Conservation (phyloP, 2,888 invertebrate genomes). For the Reticulitermes lucifugus region DNA sequence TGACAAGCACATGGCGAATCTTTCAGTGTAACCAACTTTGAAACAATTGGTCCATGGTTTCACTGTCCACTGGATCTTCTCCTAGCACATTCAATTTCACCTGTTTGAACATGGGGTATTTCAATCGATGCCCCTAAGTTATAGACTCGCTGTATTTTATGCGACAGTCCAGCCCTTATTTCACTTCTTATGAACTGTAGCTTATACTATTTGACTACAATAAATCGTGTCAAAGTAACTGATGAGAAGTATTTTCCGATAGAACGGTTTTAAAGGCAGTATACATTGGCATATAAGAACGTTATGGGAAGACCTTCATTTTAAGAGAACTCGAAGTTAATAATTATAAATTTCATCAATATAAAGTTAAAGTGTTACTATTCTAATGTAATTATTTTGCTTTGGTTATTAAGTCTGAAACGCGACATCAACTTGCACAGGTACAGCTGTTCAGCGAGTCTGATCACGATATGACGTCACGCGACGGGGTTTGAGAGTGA, state of each 20-base stretch:
- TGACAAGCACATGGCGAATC: too few species aligned
- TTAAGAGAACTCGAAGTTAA: not conserved
- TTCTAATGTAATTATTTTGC: not conserved
- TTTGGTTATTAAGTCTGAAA: not conserved
- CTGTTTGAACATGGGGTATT: not conserved
- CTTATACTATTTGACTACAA: too few species aligned
- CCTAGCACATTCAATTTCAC: not conserved
- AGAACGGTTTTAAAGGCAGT: too few species aligned
- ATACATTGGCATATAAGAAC: too few species aligned
- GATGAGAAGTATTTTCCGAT: too few species aligned
- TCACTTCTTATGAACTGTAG: too few species aligned
- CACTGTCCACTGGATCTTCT: not conserved
- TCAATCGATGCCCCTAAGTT: not conserved
- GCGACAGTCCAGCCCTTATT: too few species aligned
- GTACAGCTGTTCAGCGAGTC: slow-evolving; percentile 64
- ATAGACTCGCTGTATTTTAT: slow-evolving; percentile 8
- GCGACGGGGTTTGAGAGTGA: slow-evolving; percentile 63
- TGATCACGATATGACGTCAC: slow-evolving; percentile 68
- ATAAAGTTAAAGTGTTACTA: not conserved
- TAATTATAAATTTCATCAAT: not conserved
- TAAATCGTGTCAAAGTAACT: too few species aligned
- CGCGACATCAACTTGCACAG: not conserved
- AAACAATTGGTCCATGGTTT: not conserved
- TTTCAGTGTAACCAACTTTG: not conserved
- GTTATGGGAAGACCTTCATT: not conserved